These are phyloP conservation scores for Jordanella pulchra DNA, from an alignment of 2,797 vertebrate genomes.

Conservation along the genomic window DNA sequence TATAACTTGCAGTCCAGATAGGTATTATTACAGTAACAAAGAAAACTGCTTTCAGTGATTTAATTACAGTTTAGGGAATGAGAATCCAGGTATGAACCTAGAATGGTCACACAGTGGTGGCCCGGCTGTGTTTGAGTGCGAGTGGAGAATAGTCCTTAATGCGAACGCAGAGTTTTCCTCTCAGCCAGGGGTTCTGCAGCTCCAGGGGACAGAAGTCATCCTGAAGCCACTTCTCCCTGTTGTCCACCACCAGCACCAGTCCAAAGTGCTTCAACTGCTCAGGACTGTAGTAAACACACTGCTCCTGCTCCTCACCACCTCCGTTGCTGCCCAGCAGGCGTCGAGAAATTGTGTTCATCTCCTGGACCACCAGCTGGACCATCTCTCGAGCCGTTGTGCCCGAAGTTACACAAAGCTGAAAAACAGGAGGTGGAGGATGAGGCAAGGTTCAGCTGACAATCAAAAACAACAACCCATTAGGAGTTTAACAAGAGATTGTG, in stretches of 20 bases:
- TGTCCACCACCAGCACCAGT: constrained; percentile 82
- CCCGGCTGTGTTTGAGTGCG: constrained; percentile 83
- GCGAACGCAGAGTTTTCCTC: constrained; percentile 86
- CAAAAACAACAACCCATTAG: not conserved
- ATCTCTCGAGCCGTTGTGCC: constrained; percentile 85
- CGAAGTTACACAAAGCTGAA: constrained; percentile 85
- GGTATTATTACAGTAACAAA: constrained; percentile 24
- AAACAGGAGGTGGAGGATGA: constrained; percentile 1
- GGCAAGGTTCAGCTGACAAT: not conserved
- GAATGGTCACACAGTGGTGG: constrained; percentile 82
- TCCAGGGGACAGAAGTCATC: constrained; percentile 86
- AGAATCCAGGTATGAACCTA: not conserved
- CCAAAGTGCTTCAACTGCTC: constrained; percentile 89
- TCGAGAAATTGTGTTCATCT: constrained; percentile 84
- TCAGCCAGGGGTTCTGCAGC: constrained; percentile 83
- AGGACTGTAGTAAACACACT: constrained; percentile 78
- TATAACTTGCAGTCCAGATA: constrained; percentile 39
- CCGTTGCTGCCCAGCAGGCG: constrained; percentile 69
- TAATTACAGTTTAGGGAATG: constrained; percentile 12
- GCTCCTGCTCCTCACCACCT: constrained; percentile 48
- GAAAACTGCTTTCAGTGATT: constrained; percentile 10
- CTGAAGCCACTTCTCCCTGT: constrained; percentile 87
- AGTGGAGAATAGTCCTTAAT: constrained; percentile 89
- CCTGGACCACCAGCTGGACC: constrained; percentile 88
- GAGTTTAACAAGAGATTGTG: not conserved